Conservation (phyloP, 2,797 vertebrate genomes). For the Alauda arvensis region DNA sequence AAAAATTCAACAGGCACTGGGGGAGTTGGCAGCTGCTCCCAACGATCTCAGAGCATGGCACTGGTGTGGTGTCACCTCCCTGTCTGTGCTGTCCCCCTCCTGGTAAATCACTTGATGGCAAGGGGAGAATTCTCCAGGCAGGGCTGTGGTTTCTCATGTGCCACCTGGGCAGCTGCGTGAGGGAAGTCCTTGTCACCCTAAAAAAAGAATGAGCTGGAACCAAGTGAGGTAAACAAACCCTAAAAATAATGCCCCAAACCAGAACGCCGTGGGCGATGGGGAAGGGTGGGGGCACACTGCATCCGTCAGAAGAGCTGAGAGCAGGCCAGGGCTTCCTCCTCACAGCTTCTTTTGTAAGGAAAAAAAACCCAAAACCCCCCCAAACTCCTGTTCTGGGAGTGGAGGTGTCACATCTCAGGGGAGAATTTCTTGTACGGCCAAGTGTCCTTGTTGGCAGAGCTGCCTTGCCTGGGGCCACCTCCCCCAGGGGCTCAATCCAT, state of each 20-base stretch:
- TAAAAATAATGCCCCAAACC: slow-evolving; percentile 13
- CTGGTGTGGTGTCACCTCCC: neutral
- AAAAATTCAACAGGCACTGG: neutral
- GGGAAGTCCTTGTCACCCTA: slow-evolving; percentile 56
- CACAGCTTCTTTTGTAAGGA: neutral
- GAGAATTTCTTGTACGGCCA: neutral
- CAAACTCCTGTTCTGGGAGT: neutral
- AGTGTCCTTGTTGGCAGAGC: neutral
- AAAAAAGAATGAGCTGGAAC: slow-evolving; percentile 24
- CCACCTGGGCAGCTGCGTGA: slow-evolving; percentile 13
- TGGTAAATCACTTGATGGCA: neutral
- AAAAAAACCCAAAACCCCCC: neutral
- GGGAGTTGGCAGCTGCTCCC: neutral
- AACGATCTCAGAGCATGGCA: neutral
- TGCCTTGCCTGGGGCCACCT: neutral
- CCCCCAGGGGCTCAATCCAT: neutral
- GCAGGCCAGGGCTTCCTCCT: neutral
- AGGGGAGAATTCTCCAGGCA: slow-evolving; percentile 50
- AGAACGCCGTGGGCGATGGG: neutral
- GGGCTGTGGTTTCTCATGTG: slow-evolving; percentile 53
- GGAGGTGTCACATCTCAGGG: neutral
- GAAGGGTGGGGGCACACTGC: slow-evolving; percentile 31
- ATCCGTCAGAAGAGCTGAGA: neutral
- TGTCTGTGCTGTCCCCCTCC: neutral
- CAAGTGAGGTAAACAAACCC: slow-evolving; percentile 4